Base-by-base conservation (phyloP, 2,113 vertebrate species). In the Centropristis striata region DNA sequence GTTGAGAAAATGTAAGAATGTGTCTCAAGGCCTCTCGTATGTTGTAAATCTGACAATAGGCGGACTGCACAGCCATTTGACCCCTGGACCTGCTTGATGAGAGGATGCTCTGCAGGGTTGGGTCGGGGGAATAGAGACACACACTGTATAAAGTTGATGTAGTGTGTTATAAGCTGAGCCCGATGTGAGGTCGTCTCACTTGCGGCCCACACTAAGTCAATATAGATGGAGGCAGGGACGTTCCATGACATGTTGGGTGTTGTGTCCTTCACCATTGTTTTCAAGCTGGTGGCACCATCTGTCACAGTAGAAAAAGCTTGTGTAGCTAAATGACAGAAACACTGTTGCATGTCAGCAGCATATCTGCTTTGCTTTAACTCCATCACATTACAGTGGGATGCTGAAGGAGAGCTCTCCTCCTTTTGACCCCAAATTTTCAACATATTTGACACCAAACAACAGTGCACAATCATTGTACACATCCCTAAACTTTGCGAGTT, bases 261-360 rank as follows among this genome's bases (percentile, higher is more conserved):
- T 21, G 74, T 84, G 90, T 90, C 90, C 92, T 93, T 90, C 90
- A 57, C 75, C 70, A 71, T 80, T 84, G 89, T 90, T 89, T 91
- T 91, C 73, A 69, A 84, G 87, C 79, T 86, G 86, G 79, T 75
- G 28, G n/a, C 64, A 60, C 90, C 86, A 92, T 91, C 91, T 90
- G 91, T 92, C 90, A 90, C 75, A n/a, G 64, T 16, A 16, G 53
- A 81, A 83, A 66, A 66, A 53, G 78, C 77, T 67, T 36, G 28
- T 42, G 25, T 36, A 63, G 87, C 75, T 86, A 78, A 78, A 41
- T 85, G 86, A 74, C 82, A 72, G 25, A 25, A 67, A 78, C 78
- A 42, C 74, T 53, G 85, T 69, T 65, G 64, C 74, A 32, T 81
- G 81, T 84, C 75, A 76, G 39, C 71, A 14, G 20, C 16, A 21